Conservation (phyloP, 1,140 invertebrate genomes). For the Drosophila willistoni region DNA sequence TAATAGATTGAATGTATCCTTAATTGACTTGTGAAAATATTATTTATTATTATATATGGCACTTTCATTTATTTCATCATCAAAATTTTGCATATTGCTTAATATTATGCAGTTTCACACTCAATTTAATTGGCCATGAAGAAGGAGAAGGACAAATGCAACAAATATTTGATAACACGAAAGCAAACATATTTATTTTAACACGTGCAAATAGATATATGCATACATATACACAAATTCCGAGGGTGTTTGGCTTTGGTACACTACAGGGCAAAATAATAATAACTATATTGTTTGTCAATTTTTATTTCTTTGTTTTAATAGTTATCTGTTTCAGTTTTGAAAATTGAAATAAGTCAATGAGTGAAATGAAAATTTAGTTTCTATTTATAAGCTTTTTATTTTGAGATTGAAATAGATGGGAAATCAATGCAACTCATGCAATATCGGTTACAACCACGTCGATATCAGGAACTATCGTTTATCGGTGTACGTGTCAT, state of each 20-base stretch:
- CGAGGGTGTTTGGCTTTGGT: background rate
- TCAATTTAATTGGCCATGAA: slow-evolving; percentile 10
- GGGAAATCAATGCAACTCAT: too few relatives aligned
- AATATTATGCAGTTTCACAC: background rate
- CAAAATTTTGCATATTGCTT: slow-evolving; percentile 2
- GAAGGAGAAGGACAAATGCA: slow-evolving; percentile 32
- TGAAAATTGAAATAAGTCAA: too few relatives aligned
- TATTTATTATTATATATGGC: background rate
- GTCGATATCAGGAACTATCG: too few relatives aligned
- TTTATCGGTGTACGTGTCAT: too few relatives aligned
- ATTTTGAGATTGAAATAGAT: too few relatives aligned
- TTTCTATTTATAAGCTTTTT: too few relatives aligned
- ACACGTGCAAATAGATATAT: background rate
- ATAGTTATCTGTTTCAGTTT: too few relatives aligned
- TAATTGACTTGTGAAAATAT: background rate
- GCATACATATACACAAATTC: too few relatives aligned
- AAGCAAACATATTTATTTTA: slow-evolving; percentile 15
- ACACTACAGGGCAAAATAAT: slow-evolving; percentile 5
- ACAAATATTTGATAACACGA: slow-evolving; percentile 55
- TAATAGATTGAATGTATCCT: background rate
- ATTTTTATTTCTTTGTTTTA: too few relatives aligned
- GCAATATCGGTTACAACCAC: too few relatives aligned
- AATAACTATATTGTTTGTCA: background rate
- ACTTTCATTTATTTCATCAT: background rate
- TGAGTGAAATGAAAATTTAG: too few relatives aligned